Base-by-base conservation (phyloP, 2,113 vertebrate genomes). In the Carettochelys insculpta region DNA sequence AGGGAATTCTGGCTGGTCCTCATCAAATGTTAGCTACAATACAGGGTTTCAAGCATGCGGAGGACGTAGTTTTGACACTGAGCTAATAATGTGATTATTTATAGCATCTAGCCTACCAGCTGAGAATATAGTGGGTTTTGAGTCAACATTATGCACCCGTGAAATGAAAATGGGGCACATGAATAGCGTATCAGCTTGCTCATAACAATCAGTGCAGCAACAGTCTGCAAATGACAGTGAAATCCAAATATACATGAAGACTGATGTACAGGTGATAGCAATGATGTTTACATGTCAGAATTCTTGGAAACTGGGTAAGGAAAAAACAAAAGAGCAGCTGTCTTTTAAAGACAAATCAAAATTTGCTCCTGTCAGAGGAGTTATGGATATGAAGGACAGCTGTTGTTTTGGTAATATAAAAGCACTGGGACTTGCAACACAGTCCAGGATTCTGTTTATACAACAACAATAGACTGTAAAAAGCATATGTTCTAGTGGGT, bases 341-440 rank as follows among this genome's bases (percentile, higher is more conserved):
- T 58, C 52, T 65, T 80, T 93, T 68, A 91, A 88, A 92, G 45
- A 73, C 45, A 87, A 79, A 87, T 91, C 20, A 90, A 86, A 93
- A 86, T 84, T 90, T 82, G 20, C 77, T 96, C 54, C 75, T 82
- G 54, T 85, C 68, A 84, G 87, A 68, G 82, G 89, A 52, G 14
- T 80, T 90, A 81, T 77, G 27, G n/a, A 77, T 51, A 82, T 43
- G 80, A 29, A 50, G 56, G 56, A 95, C 68, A 82, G 43, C 80
- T 94, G 83, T 90, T 90, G 81, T 6, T 61, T 38, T 88, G 73
- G 14, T 94, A 89, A 83, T 90, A 81, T 50, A 54, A 96, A 96
- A 95, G 19, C 38, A 48, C 22, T 77, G 50, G 31, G 19, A 51
- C 10, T n/a, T 51, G 6, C 50, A 50, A 50, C 9, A 13, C 9